These are phyloP conservation scores for Ditylenchus dipsaci DNA, from an alignment of 1,140 invertebrate species.

Conservation along the genomic window DNA sequence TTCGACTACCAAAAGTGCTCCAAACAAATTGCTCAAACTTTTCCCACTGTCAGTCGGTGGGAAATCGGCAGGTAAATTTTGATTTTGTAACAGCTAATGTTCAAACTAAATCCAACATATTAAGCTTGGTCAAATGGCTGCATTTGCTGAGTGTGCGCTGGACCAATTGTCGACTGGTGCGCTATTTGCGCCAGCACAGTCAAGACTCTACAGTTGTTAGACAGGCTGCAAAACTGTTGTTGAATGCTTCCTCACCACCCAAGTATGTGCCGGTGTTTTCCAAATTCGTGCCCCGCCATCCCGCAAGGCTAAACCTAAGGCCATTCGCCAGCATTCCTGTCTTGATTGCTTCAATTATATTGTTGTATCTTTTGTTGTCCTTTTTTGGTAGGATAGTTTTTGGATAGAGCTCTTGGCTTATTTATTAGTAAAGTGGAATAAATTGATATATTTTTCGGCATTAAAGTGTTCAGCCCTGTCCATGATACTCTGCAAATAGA, in stretches of 20 bases:
- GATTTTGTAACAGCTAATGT: not conserved
- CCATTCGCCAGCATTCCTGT: slow-evolving; percentile 17
- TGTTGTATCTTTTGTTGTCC: slow-evolving; percentile 3
- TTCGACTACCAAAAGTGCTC: slow-evolving; percentile 25
- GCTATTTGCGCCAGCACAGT: slow-evolving; percentile 22
- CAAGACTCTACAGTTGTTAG: slow-evolving; percentile 15
- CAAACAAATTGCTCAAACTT: slow-evolving; percentile 23
- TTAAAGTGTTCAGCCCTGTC: too few species aligned
- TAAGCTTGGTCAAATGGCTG: slow-evolving; percentile 13
- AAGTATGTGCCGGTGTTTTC: slow-evolving; percentile 32
- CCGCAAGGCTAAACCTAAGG: slow-evolving; percentile 8
- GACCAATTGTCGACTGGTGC: slow-evolving; percentile 18
- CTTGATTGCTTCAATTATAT: slow-evolving; percentile 9
- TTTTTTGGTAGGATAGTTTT: not conserved
- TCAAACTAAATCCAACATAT: not conserved
- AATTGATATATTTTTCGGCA: too few species aligned
- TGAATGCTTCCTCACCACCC: slow-evolving; percentile 22
- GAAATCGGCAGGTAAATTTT: slow-evolving; percentile 11
- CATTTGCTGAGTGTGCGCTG: slow-evolving; percentile 18
- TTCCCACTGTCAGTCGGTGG: slow-evolving; percentile 21
- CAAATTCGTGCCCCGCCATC: slow-evolving; percentile 16
- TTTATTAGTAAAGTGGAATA: too few species aligned
- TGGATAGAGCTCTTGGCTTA: too few species aligned
- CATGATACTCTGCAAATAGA: too few species aligned
- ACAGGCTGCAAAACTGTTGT: slow-evolving; percentile 2